Percentiles rank a stretch among this genome's conserved stretches.
Conservation (phyloP, 2,888 invertebrate species). For the Acleris emargana region DNA sequence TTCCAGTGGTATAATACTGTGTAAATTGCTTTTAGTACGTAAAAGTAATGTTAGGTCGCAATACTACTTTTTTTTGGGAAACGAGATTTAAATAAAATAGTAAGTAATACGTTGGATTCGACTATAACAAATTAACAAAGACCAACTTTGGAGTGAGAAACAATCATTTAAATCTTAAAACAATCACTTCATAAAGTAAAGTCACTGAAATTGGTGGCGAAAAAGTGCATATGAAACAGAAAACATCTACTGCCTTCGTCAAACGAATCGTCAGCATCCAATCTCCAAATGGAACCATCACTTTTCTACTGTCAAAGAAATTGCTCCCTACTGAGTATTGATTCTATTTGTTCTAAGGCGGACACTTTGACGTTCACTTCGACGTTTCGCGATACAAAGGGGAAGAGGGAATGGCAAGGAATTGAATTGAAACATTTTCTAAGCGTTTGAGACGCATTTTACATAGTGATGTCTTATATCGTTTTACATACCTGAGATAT, state of each 20-base stretch:
- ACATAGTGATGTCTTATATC: not conserved
- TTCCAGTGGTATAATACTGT: too few species aligned
- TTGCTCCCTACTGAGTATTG: constrained; percentile 26
- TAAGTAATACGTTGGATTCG: too few species aligned
- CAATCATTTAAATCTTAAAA: too few species aligned
- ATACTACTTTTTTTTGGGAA: too few species aligned
- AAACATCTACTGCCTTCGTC: not conserved
- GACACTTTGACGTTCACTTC: constrained; percentile 8
- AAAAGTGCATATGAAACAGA: not conserved
- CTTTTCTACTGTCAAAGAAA: constrained; percentile 22
- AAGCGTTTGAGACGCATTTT: not conserved
- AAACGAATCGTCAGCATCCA: constrained; percentile 6
- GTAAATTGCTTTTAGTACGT: too few species aligned
- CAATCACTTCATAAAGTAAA: too few species aligned
- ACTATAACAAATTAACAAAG: too few species aligned
- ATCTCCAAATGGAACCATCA: constrained; percentile 21
- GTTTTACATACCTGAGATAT: not conserved
- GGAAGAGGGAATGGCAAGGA: not conserved
- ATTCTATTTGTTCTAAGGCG: constrained; percentile 27
- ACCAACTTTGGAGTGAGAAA: too few species aligned
- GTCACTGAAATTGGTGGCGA: too few species aligned
- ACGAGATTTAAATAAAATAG: too few species aligned
- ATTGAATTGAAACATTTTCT: not conserved
- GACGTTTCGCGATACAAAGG: not conserved
- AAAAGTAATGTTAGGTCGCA: too few species aligned